These are phyloP conservation scores for Aplysina aerophoba DNA, from an alignment of 37 sponge, comb jelly and placozoan genomes.

Conservation along the genomic window DNA sequence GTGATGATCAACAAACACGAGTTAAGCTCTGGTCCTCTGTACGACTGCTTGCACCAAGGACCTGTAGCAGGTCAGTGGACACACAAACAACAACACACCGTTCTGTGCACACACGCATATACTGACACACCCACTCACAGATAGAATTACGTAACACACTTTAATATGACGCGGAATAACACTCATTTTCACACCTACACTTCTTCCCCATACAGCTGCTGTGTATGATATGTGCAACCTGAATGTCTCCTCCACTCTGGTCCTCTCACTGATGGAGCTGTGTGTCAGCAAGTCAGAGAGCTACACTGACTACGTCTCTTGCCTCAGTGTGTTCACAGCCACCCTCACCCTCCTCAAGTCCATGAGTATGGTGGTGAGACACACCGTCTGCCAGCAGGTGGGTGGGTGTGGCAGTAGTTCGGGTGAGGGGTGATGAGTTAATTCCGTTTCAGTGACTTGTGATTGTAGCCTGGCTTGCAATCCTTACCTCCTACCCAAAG, in stretches of 20 bases:
- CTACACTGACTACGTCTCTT: slow-evolving; percentile 64
- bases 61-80: slow-evolving; percentile 13
- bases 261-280: slow-evolving; percentile 63
- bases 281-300: slow-evolving; percentile 47
- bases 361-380: slow-evolving; percentile 38
- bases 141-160: background rate
- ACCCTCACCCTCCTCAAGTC: slow-evolving; percentile 55
- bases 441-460: too few relatives aligned
- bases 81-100: slow-evolving; percentile 15
- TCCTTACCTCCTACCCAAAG: too few relatives aligned
- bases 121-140: background rate
- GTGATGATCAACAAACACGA: background rate
- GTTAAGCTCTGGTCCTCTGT: background rate
- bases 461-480: too few relatives aligned
- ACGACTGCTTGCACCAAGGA: slow-evolving; percentile 16
- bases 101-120: background rate
- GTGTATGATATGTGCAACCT: slow-evolving; percentile 59
- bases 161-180: too few relatives aligned
- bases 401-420: background rate
- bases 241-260: slow-evolving; percentile 54
- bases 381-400: slow-evolving; percentile 69
- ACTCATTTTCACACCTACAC: too few relatives aligned
- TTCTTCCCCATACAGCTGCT: slow-evolving; percentile 34
- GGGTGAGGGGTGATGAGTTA: background rate
- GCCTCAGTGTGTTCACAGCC: slow-evolving; percentile 45